Conservation (phyloP, 2,797 vertebrate species). For the Myioborus melanocephalus region DNA sequence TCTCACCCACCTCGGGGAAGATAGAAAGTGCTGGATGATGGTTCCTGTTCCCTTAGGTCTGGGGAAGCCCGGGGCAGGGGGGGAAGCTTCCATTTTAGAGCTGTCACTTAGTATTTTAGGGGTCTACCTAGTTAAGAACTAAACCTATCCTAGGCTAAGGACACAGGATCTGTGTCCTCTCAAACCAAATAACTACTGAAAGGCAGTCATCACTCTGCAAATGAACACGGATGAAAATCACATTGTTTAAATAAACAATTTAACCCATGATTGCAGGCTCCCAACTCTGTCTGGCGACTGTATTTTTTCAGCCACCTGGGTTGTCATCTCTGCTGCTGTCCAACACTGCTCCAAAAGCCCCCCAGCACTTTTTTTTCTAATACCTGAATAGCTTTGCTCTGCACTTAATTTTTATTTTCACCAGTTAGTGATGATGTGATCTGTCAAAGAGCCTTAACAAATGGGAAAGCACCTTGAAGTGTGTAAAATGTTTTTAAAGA, state of each 20-base stretch:
- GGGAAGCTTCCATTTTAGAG: background rate
- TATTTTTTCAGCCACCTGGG: background rate
- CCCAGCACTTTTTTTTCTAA: background rate
- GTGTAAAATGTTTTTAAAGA: background rate
- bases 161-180: background rate
- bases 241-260: background rate
- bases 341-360: background rate
- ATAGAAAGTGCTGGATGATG: background rate
- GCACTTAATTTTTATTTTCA: background rate
- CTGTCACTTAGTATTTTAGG: background rate
- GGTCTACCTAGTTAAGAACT: background rate
- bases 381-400: background rate
- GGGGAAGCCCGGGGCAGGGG: fast-evolving
- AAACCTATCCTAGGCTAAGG: background rate
- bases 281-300: background rate
- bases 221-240: background rate
- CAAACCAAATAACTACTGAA: background rate
- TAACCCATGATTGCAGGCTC: background rate
- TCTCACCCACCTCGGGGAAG: background rate
- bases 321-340: background rate
- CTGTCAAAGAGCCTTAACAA: background rate
- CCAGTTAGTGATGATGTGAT: background rate
- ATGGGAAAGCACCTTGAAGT: background rate
- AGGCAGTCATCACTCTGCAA: background rate
- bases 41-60: background rate